A percentile compares a stretch with the other conserved stretches of the same genome.
Conservation (phyloP, 2,113 vertebrate genomes). For the Montifringilla adamsi region DNA sequence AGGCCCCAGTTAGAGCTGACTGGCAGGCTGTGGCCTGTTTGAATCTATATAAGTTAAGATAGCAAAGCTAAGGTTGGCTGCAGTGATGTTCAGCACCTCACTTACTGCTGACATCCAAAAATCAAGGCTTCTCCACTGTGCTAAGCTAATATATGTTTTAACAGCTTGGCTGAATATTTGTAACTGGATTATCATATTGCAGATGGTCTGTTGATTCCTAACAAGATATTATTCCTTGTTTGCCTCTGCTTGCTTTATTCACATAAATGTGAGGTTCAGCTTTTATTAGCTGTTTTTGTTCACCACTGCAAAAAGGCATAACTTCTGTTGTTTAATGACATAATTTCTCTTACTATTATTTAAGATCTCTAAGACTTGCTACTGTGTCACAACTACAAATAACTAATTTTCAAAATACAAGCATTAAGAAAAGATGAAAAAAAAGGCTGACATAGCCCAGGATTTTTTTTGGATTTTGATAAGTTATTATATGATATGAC, state of each 20-base stretch:
- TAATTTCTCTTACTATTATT: neutral
- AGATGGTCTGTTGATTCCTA: neutral
- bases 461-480: constrained; percentile 2
- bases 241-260: neutral
- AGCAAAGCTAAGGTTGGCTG: neutral
- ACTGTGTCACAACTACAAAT: neutral
- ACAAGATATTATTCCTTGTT: neutral
- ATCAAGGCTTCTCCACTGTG: neutral
- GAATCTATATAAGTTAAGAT: neutral
- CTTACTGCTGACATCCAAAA: neutral
- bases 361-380: neutral
- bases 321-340: neutral
- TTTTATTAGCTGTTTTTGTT: neutral
- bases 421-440: neutral
- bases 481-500: constrained; percentile 23
- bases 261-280: neutral
- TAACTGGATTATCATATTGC: neutral
- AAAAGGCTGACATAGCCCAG: neutral
- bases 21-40: neutral
- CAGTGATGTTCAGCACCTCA: neutral
- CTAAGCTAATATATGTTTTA: neutral
- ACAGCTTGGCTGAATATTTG: neutral
- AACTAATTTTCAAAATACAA: neutral
- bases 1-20: neutral
- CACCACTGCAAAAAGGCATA: neutral